Base-by-base conservation (phyloP, 2,888 invertebrate genomes). In the Limenitis arthemis region DNA sequence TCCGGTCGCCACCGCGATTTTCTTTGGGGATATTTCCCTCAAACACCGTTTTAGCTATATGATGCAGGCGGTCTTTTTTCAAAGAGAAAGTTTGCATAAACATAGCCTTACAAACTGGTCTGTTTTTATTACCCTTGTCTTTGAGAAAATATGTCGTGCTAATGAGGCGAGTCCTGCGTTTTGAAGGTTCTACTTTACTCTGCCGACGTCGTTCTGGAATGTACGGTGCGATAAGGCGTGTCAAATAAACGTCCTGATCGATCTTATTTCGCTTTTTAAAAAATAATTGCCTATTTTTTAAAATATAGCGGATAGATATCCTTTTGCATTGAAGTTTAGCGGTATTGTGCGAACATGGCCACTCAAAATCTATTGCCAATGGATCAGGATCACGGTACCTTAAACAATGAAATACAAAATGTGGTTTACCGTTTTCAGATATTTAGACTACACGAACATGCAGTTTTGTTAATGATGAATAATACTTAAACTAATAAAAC, bases 1-100 rank as follows among this genome's bases (percentile, higher is more conserved):
- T 58, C 32, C 54, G 43, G 49, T 57, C 59, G 8, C 66, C 62
- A 50, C 64, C 62, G 44, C 62, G 53, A 28, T 54, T 61, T 53
- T 65, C 65, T 56, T 54, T 52, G 8, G 51, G 51, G 43, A 54
- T 50, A 20, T 51, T 43, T 39, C 53, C 55, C 31, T 54, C 46
- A 50, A 48, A 52, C 29, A 53, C 44, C 32, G 50, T 54, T 37
- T 33, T 29, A 28, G 48, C 33, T 41, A 48, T 48, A 33, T 40
- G 33, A 49, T 29, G 48, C 41, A 41, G 34, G 40, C 48, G 33
- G 48, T 41, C 34, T 41, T 41, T 49, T 41, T 42, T 49, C 41
- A 49, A 33, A 49, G 48, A 41, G 8, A 42, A 49, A 44, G 36
- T 36, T 36, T 34, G 9, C 44, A 44, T 44, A 44, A 44, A 37